A percentile compares a stretch with the other conserved stretches of the same genome.
Evolutionary conservation across 2,797 vertebrate species (phyloP).

Genomic region (Lemur catta): DNA sequence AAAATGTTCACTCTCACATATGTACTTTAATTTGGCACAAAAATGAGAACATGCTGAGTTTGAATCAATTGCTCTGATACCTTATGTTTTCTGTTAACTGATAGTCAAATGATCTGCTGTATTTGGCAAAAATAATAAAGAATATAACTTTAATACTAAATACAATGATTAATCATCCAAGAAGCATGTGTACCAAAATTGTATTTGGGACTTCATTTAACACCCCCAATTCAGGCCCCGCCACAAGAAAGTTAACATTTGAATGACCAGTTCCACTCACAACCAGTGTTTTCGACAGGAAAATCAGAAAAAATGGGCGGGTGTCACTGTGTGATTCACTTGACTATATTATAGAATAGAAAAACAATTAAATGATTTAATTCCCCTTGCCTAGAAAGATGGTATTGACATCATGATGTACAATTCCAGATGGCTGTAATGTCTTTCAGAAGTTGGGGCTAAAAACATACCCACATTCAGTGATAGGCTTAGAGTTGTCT

Average conservation of each 20-base stretch:
- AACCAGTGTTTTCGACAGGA: background rate
- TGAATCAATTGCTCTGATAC: constrained; percentile 54
- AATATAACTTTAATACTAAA: constrained; percentile 36
- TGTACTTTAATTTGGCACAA: constrained; percentile 56
- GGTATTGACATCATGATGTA: background rate
- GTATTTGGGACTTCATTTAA: background rate
- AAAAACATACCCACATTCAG: background rate
- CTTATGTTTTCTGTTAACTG: constrained; percentile 70
- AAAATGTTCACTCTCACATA: constrained; percentile 60
- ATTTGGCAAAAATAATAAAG: constrained; percentile 68
- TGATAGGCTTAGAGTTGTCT: background rate
- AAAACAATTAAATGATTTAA: background rate
- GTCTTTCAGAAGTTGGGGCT: background rate
- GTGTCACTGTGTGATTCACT: background rate
- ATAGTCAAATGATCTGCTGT: constrained; percentile 51
- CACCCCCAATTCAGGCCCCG: background rate
- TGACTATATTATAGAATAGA: background rate
- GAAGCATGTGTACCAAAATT: background rate
- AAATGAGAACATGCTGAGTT: constrained; percentile 67
- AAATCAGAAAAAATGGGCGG: background rate
- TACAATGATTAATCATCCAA: constrained; percentile 19
- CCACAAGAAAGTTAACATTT: background rate
- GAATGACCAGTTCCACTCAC: background rate
- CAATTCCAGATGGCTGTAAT: background rate
- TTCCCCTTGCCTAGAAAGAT: background rate